These are phyloP conservation scores for Cataglyphis altisquamis DNA, from an alignment of 2,888 invertebrate species.

Conservation along the genomic window DNA sequence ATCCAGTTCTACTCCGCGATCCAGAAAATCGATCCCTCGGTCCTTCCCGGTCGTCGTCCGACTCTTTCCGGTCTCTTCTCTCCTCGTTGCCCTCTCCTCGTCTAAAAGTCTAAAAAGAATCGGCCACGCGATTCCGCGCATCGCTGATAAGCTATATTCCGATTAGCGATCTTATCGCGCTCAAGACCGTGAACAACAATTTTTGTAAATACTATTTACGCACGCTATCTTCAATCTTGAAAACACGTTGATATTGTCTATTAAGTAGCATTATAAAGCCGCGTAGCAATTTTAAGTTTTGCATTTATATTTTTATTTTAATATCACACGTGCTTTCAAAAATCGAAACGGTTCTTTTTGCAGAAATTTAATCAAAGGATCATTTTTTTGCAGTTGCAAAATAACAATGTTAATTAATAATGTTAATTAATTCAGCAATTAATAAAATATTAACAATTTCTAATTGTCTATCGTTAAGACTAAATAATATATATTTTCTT, in stretches of 20 bases:
- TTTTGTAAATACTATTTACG: background rate
- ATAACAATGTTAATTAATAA: background rate
- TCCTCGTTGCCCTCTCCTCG: slow-evolving; percentile 34
- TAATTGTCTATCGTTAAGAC: background rate
- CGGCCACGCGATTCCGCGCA: slow-evolving; percentile 7
- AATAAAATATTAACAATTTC: background rate
- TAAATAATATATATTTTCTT: background rate
- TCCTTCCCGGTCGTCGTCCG: slow-evolving; percentile 58
- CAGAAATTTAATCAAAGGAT: background rate
- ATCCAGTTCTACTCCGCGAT: slow-evolving; percentile 70
- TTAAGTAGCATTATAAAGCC: background rate
- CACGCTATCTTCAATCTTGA: background rate
- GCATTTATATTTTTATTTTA: background rate
- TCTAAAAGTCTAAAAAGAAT: slow-evolving; percentile 16
- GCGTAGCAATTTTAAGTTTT: background rate
- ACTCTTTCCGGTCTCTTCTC: slow-evolving; percentile 50
- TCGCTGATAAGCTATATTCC: background rate
- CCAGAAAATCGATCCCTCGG: slow-evolving; percentile 69
- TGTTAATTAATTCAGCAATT: slow-evolving; percentile 6
- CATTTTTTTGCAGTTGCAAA: background rate
- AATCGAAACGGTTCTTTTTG: background rate
- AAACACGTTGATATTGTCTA: background rate
- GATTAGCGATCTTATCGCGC: slow-evolving; percentile 1
- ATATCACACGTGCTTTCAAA: background rate
- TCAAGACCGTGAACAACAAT: background rate